Base-by-base conservation (phyloP, 1,140 invertebrate genomes). In the Procambarus virginalis region DNA sequence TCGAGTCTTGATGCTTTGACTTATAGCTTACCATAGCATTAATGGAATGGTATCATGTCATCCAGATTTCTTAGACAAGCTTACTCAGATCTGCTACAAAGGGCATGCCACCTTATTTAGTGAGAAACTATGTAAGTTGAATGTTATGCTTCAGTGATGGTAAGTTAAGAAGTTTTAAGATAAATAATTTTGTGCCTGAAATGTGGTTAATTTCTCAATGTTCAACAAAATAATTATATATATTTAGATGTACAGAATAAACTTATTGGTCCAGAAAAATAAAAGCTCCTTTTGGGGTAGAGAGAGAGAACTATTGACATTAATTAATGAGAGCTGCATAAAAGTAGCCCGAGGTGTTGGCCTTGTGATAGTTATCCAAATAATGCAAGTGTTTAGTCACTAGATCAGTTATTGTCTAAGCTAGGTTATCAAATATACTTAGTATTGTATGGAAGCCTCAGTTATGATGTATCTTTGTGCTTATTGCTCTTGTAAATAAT, bases 321-420 rank as follows among this genome's bases (percentile, higher is more conserved):
- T 73, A 8, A 73, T 10, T 68, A 20, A 68, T 73, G n/a, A 20
- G 34, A n/a, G 68, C 68, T 79, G 20, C 55, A 55, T 58, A n/a
- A 10, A 34, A 58, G n/a, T 58, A 55, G 2, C 55, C 68, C 14
- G n/a, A 84, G 10, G n/a, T 84, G 49, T 48, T 83, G 49, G 64
- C 64, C 55, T 48, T 68, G 48, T 84, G 60, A 70, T 84, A 84
- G 48, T 70, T 68, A 73, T 46, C 64, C 60, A 70, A 84, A 73
- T 45, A 84, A 73, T 84, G 82, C 82, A 84, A 84, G 22, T 84
- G 82, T 70, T 48, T 51, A 84, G 82, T 84, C 82, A 73, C 22
- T 73, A 49, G 48, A 49, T n/a, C 20, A 49, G 2, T 73, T 20
- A 80, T 49, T 80, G 4, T 51, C n/a, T n/a, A 22, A 55, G n/a